These are phyloP conservation scores for Gallinago stenura DNA, from an alignment of 2,797 vertebrate genomes.

Conservation along the genomic window DNA sequence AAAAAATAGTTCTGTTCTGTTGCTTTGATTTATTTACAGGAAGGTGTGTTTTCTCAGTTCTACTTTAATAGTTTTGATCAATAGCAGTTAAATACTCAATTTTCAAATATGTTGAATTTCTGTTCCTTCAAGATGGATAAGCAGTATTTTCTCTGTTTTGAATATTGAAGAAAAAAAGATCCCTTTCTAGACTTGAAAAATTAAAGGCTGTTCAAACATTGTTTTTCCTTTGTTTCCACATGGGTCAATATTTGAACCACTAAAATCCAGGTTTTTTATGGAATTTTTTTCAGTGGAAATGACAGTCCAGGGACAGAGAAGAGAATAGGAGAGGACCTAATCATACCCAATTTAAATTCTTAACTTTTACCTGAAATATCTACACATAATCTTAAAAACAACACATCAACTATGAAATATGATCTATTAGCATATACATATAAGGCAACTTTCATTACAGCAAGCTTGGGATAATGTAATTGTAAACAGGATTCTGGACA, in stretches of 20 bases:
- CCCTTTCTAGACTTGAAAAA: neutral
- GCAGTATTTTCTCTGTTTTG: neutral
- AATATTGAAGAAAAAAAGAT: neutral
- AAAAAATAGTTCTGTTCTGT: neutral
- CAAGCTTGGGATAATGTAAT: neutral
- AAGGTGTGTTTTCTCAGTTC: neutral
- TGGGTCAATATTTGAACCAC: neutral
- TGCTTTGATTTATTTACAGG: constrained; percentile 23
- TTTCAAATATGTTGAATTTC: neutral
- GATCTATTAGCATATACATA: neutral
- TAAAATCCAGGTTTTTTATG: neutral
- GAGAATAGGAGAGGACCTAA: neutral
- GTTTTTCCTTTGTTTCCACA: neutral
- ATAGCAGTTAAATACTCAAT: neutral
- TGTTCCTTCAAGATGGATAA: neutral
- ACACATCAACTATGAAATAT: neutral
- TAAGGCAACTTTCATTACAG: neutral
- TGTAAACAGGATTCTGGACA: neutral
- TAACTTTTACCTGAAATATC: neutral
- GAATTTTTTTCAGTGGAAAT: neutral
- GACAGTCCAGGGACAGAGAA: neutral
- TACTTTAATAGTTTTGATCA: neutral
- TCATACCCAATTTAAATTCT: neutral
- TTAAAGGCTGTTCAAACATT: neutral
- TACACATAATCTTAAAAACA: neutral